Percentiles rank a stretch among this genome's conserved stretches.
phyloP scores from a whole-genome alignment of 2,888 invertebrate species.

The Cantharis lateralis region DNA sequence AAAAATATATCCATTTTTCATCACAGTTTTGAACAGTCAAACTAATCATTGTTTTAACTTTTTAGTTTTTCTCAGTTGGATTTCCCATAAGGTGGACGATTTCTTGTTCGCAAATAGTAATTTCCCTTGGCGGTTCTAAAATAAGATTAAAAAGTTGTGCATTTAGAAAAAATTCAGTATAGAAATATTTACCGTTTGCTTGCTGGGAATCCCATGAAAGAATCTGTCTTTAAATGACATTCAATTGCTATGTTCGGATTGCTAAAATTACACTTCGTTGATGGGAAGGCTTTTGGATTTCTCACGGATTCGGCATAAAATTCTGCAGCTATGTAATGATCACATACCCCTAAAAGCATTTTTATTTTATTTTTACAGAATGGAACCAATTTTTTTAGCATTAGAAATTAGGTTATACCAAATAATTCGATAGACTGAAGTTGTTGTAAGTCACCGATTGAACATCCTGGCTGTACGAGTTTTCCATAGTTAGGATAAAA shows the following conservation, averaged over 20 bases:
- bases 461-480: conserved; percentile 51
- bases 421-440: neutral
- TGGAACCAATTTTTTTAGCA: too few relatives aligned
- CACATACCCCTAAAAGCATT: conserved; percentile 68
- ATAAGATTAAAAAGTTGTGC: neutral
- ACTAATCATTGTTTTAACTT: neutral
- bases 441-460: conserved; percentile 36
- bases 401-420: neutral
- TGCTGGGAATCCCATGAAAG: neutral
- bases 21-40: neutral
- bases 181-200: neutral
- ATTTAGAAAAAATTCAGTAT: too few relatives aligned
- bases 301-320: conserved; percentile 73
- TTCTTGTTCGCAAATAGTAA: neutral
- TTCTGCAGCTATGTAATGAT: conserved; percentile 78
- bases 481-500: conserved; percentile 64
- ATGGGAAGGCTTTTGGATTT: conserved; percentile 70
- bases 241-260: neutral
- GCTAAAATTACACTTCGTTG: conserved; percentile 61
- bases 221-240: neutral
- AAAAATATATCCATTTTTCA: neutral
- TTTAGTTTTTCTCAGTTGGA: neutral
- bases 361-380: neutral
- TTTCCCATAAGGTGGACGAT: neutral
- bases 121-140: conserved; percentile 43